phyloP scores from a whole-genome alignment of 2,888 invertebrate species.

The Drosophila phalerata region DNA sequence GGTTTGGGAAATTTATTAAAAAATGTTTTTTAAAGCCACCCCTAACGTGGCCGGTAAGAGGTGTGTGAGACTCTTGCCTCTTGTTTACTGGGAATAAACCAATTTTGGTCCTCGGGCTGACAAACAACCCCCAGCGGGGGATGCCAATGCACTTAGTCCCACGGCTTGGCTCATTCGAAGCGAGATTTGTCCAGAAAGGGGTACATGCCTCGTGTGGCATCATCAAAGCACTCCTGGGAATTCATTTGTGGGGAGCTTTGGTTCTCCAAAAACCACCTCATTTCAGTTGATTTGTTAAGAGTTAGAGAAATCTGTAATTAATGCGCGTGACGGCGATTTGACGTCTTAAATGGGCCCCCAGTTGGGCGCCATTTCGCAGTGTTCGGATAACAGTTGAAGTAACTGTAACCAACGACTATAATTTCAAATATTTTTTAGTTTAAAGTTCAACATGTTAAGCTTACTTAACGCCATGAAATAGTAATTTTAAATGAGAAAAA shows the following conservation, averaged over 20 bases:
- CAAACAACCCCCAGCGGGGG: slow-evolving; percentile 63
- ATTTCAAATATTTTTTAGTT: slow-evolving; percentile 1
- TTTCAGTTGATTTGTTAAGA: slow-evolving; percentile 48
- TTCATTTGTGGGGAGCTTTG: slow-evolving; percentile 32
- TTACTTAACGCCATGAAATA: not conserved
- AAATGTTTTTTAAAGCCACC: slow-evolving; percentile 55
- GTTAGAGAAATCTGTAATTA: slow-evolving; percentile 46
- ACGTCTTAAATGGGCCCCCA: slow-evolving; percentile 33
- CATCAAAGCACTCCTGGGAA: slow-evolving; percentile 56
- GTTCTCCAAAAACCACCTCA: slow-evolving; percentile 13
- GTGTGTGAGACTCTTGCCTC: slow-evolving; percentile 14
- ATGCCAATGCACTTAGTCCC: slow-evolving; percentile 66
- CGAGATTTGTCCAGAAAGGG: slow-evolving; percentile 47
- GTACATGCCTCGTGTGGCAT: slow-evolving; percentile 44
- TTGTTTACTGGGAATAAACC: slow-evolving; percentile 72
- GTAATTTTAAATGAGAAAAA: too few species aligned
- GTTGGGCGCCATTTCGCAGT: not conserved
- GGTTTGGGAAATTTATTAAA: slow-evolving; percentile 68
- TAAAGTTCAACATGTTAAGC: not conserved
- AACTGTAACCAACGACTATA: not conserved
- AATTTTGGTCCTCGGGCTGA: slow-evolving; percentile 50
- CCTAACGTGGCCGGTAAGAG: slow-evolving; percentile 14
- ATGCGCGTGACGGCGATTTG: slow-evolving; percentile 38
- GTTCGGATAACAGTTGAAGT: not conserved
- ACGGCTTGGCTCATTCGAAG: slow-evolving; percentile 8